These are phyloP conservation scores for Cygnus atratus DNA, from an alignment of 2,113 vertebrate genomes.

Conservation along the genomic window DNA sequence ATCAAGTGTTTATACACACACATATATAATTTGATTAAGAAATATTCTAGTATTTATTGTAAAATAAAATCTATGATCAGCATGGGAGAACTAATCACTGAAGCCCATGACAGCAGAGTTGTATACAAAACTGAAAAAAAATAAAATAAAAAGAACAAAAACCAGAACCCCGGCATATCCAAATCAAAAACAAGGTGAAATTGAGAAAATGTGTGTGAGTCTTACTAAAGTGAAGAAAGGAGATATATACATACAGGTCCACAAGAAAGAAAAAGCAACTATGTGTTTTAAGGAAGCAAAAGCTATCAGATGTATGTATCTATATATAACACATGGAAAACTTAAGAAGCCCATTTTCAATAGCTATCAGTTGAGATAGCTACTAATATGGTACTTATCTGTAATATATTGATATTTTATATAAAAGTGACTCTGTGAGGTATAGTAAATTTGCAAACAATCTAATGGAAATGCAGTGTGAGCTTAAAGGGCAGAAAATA, in stretches of 20 bases:
- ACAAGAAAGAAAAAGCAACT: not conserved
- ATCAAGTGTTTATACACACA: not conserved
- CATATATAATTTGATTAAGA: not conserved
- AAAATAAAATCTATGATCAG: not conserved
- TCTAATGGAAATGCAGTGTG: slow-evolving; percentile 21
- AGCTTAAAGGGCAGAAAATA: slow-evolving; percentile 65
- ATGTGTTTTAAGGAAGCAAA: not conserved
- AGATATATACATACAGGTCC: not conserved
- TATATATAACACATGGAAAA: not conserved
- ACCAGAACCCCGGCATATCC: not conserved
- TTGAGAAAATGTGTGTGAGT: not conserved
- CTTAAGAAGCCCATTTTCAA: slow-evolving; percentile 32
- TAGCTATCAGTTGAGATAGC: not conserved
- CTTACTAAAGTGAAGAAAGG: not conserved
- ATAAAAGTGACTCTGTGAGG: slow-evolving; percentile 33
- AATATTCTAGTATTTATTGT: not conserved
- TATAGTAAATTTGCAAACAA: slow-evolving; percentile 54
- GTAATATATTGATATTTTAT: slow-evolving; percentile 63
- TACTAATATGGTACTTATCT: not conserved
- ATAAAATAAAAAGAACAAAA: not conserved
- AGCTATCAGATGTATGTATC: not conserved
- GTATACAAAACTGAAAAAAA: not conserved
- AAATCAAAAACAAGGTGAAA: not conserved
- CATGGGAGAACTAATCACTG: not conserved
- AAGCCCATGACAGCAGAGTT: not conserved